A percentile compares a stretch with the other conserved stretches of the same genome.
phyloP scores from a whole-genome alignment of 2,797 vertebrate species.

The Eutrigla gurnardus region DNA sequence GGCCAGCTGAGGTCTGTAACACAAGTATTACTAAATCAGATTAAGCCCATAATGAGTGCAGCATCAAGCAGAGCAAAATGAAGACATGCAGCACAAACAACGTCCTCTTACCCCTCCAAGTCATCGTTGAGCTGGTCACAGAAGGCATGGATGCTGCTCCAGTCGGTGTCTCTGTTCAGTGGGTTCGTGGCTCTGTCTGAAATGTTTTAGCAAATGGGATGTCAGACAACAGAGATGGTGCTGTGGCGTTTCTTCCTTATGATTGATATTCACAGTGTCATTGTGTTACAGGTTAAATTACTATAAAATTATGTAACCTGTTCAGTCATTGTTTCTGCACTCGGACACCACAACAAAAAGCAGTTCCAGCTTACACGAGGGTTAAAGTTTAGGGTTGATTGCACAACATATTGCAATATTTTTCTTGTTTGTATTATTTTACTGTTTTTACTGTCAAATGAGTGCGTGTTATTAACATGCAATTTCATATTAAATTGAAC shows the following conservation, averaged over 20 bases:
- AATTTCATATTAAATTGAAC: not conserved
- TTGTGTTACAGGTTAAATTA: not conserved
- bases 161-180: constrained; percentile 94
- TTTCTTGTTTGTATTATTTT: not conserved
- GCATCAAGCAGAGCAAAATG: not conserved
- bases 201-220: constrained; percentile 25
- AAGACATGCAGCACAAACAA: not conserved
- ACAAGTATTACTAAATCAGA: not conserved
- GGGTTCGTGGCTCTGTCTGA: constrained; percentile 96
- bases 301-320: not conserved
- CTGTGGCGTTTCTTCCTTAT: not conserved
- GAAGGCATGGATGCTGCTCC: constrained; percentile 93
- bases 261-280: not conserved
- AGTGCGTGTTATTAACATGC: rapidly evolving
- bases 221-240: not conserved
- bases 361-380: not conserved
- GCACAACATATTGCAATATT: no score
- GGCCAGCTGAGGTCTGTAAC: constrained; percentile 88
- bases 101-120: constrained; percentile 89
- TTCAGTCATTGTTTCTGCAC: not conserved
- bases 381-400: not conserved
- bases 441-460: not conserved
- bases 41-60: not conserved
- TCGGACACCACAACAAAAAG: not conserved
- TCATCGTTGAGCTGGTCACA: constrained; percentile 97